Base-by-base conservation (phyloP, 2,113 vertebrate genomes). In the Vanacampus margaritifer region DNA sequence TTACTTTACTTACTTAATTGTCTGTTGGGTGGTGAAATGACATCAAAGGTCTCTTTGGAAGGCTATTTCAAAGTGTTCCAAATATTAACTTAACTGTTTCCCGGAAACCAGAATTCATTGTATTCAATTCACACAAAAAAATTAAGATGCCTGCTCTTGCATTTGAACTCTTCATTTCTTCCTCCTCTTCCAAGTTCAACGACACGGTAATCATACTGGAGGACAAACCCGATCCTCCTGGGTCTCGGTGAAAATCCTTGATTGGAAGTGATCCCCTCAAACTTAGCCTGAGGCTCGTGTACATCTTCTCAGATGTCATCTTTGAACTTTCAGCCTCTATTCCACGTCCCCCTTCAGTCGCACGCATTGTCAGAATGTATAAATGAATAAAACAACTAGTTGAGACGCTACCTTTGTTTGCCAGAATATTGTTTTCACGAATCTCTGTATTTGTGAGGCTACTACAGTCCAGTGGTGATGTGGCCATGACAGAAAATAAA, bases 401-500 rank as follows among this genome's bases (percentile, higher is more conserved):
- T 65, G 26, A 56, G 56, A 58, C 4, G 7, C 17, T 69, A 13
- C 57, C 23, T 74, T 43, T 26, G 41, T 41, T 23, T 10, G 61
- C 63, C 37, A 50, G 41, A 51, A 50, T 58, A 62, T 79, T 63
- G 24, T 46, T 60, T 69, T 53, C 8, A 24, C 37, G 23, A 59
- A 19, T 53, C 39, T 9, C 3, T 51, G 3, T 26, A 39, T 14
- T 35, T 54, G 61, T 63, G 50, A 24, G 56, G 3, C 0, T 36
- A 48, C 63, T 24, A 54, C 71, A 76, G 74, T 82, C 74, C 68
- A 64, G 14, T 24, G 39, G 45, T 61, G 67, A 64, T n/a, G 68
- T 71, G 78, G 75, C 61, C 67, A 64, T 86, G 84, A 81, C 71
- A 75, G 73, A 72, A 79, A 84, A 87, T 73, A 83, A 86, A 90